Conservation (phyloP, 2,888 invertebrate genomes). For the Caradrina kadenii region DNA sequence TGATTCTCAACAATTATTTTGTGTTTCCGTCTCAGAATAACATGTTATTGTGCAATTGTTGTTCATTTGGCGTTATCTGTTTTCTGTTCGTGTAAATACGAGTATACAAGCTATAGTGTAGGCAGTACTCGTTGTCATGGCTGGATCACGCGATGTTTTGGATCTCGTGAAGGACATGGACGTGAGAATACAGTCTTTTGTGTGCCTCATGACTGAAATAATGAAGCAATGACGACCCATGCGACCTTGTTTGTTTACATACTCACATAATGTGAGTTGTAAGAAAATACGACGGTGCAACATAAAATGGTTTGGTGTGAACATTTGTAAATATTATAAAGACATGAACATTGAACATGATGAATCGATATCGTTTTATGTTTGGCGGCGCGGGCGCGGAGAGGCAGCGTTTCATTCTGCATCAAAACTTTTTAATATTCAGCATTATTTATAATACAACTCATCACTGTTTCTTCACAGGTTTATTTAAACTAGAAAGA, state of each 20-base stretch:
- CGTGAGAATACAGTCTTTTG: conserved; percentile 59
- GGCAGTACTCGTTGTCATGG: conserved; percentile 60
- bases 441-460: conserved; percentile 21
- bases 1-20: conserved; percentile 49
- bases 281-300: conserved; percentile 22
- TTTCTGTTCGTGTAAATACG: conserved; percentile 52
- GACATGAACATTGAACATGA: conserved; percentile 29
- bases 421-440: conserved; percentile 34
- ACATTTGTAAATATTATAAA: conserved; percentile 41
- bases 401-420: conserved; percentile 14
- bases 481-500: conserved; percentile 27
- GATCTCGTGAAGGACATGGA: conserved; percentile 53
- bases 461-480: conserved; percentile 13
- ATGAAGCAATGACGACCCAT: conserved; percentile 35
- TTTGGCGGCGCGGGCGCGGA: conserved; percentile 1
- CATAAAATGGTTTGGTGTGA: conserved; percentile 19
- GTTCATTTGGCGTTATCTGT: conserved; percentile 60
- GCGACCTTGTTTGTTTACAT: conserved; percentile 51
- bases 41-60: conserved; percentile 64
- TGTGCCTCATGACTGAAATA: conserved; percentile 53
- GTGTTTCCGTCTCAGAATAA: conserved; percentile 57
- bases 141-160: conserved; percentile 64
- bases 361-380: conserved; percentile 33
- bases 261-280: conserved; percentile 7
- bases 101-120: conserved; percentile 44